Base-by-base conservation (phyloP, 2,113 vertebrate genomes). In the Abramis brama region DNA sequence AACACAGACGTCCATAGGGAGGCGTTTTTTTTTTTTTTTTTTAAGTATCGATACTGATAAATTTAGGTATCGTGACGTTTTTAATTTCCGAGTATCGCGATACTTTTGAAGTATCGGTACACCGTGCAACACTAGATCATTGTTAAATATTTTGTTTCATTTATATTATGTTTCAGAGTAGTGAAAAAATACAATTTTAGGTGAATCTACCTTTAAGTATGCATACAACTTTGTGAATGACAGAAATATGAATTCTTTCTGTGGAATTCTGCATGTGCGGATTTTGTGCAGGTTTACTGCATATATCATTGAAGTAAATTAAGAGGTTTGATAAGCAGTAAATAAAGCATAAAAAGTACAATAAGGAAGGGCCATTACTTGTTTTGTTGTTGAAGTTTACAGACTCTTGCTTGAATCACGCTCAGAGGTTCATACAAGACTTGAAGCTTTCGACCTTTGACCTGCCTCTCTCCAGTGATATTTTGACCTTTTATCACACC, bases 401-500 rank as follows among this genome's bases (percentile, higher is more conserved):
- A 86, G 84, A 94, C 90, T 90, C 94, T 86, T 45, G 92, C 91
- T 89, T 95, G 84, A 86, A 97, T 86, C 4, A 97, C 92, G n/a
- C 92, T 43, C 2, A 94, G 21, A 0, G 81, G 5, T 85, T 97
- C 96, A 47, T 66, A 77, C 43, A 97, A 94, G 36, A 84, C 6
- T 1, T 93, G 88, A 21, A 33, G 64, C 75, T 92, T 95, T 86
- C 90, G 96, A 68, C 95, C 95, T 85, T 92, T 95, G 84, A 88
- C 88, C 2, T 83, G 92, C 27, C 94, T 94, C 43, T 91, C 62
- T 0, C 96, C 96, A 0, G 85, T 91, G 82, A 95, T 62, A 10
- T 96, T 97, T 89, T 97, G 96, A 0, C 97, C 96, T 86, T 91
- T 96, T 57, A 97, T 62, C 55, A 97, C 95, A 0, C 95, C 93